Base-by-base conservation (phyloP, 2,888 invertebrate genomes). In the Enchytraeus crypticus region DNA sequence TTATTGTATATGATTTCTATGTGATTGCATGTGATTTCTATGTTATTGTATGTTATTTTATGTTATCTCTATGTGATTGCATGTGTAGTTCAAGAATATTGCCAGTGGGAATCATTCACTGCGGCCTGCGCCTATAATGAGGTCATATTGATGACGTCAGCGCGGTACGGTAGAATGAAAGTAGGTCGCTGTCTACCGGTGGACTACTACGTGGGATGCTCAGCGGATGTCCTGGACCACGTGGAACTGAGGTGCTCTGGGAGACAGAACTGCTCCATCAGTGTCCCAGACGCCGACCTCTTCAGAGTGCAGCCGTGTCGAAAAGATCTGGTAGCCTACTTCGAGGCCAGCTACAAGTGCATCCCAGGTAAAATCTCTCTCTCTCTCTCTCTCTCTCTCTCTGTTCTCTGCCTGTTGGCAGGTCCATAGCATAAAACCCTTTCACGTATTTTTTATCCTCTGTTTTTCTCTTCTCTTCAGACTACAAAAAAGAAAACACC, bases 151-250 rank as follows among this genome's bases (percentile, higher is more conserved):
- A 65, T 65, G 60, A 46, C 53, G 49, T 56, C 61, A 21, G 63
- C 65, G 3, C 58, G 59, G 32, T 65, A 65, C 55, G 65, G 65
- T 14, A 58, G 65, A 23, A 65, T 65, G 65, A 46, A 51, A 30
- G 57, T 64, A 8, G 65, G 65, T 11, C 63, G 65, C 26, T 65
- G 65, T 34, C 43, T 65, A n/a, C 57, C 45, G 23, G 54, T 54
- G n/a, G 63, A 65, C 53, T 65, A 64, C 59, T 55, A 61, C 34
- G 63, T 61, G 27, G 65, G 61, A 18, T 65, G 65, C 38, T 61
- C 59, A n/a, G 63, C 63, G 11, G 63, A 65, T 45, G 65, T 65
- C 43, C 55, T 61, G 21, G 58, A 57, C 11, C 59, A 61, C 54
- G 59, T 65, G 23, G 61, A 59, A 34, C 45, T 30, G 29, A 46